A percentile compares a stretch with the other conserved stretches of the same genome.
Conservation (phyloP, 2,888 invertebrate species). For the Chydorus sphaericus region DNA sequence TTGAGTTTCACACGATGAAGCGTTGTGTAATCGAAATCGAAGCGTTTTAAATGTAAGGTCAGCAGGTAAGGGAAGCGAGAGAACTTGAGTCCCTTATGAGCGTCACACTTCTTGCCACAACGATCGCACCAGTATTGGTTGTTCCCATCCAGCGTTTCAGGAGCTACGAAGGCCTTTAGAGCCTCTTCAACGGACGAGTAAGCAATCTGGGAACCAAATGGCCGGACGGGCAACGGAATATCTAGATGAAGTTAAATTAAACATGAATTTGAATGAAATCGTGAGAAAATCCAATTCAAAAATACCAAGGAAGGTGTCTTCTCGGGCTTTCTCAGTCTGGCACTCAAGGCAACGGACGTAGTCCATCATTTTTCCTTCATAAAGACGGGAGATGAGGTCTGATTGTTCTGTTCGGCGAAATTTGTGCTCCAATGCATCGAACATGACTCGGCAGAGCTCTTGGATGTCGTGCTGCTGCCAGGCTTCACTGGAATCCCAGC, state of each 20-base stretch:
- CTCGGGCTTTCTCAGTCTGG: conserved; percentile 61
- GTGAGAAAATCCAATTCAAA: neutral
- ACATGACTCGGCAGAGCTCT: conserved; percentile 77
- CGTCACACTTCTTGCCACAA: conserved; percentile 72
- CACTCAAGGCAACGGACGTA: conserved; percentile 80
- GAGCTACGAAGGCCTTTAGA: conserved; percentile 62
- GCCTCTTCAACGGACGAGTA: conserved; percentile 76
- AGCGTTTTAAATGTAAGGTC: conserved; percentile 72
- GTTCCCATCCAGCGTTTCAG: conserved; percentile 64
- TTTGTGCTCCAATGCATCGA: conserved; percentile 70
- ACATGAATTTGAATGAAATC: neutral
- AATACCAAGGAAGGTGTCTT: conserved; percentile 56
- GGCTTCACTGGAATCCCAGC: conserved; percentile 76
- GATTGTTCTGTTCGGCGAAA: conserved; percentile 68
- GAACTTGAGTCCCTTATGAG: conserved; percentile 78
- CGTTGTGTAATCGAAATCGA: conserved; percentile 74
- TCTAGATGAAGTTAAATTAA: conserved; percentile 25
- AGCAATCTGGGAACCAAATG: conserved; percentile 58
- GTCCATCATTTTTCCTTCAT: conserved; percentile 65
- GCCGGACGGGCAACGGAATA: conserved; percentile 68
- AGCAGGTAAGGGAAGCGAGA: conserved; percentile 71
- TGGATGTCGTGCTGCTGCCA: conserved; percentile 90
- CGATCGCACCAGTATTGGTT: conserved; percentile 79
- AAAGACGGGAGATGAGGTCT: conserved; percentile 64
- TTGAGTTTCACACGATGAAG: conserved; percentile 74